Conservation (phyloP, 2,113 vertebrate genomes). For the Shinisaurus crocodilurus region DNA sequence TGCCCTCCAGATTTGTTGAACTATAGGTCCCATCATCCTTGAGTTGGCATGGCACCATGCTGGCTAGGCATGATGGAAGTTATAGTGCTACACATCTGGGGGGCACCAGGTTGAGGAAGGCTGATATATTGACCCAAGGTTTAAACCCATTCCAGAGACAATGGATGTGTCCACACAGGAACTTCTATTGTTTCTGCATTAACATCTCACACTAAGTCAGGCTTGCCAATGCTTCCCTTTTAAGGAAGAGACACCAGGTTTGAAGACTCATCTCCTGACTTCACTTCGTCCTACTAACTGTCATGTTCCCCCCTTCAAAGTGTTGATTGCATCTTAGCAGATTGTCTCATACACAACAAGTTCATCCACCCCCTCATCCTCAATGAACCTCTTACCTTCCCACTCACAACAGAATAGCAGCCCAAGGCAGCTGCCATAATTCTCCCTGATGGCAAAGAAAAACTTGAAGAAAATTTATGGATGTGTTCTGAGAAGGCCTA, state of each 20-base stretch:
- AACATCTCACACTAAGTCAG: constrained; percentile 17
- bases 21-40: no score
- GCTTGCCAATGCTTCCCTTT: background rate
- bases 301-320: background rate
- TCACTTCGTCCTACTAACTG: constrained; percentile 23
- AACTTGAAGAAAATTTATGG: constrained; percentile 42
- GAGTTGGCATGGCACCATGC: no score
- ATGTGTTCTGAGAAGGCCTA: constrained; percentile 21
- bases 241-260: background rate
- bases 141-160: background rate
- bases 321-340: constrained; percentile 33
- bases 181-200: background rate
- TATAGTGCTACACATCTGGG: no score
- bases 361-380: constrained; percentile 11
- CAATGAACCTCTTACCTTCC: background rate
- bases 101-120: no score
- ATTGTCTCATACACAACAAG: constrained; percentile 20
- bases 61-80: no score
- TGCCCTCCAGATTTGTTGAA: no score
- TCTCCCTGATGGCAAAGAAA: constrained; percentile 35
- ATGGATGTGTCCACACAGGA: background rate
- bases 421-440: background rate
- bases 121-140: background rate
- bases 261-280: background rate
- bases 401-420: constrained; percentile 7